Base-by-base conservation (phyloP, 2,888 invertebrate species). In the Sphinx pinastri region DNA sequence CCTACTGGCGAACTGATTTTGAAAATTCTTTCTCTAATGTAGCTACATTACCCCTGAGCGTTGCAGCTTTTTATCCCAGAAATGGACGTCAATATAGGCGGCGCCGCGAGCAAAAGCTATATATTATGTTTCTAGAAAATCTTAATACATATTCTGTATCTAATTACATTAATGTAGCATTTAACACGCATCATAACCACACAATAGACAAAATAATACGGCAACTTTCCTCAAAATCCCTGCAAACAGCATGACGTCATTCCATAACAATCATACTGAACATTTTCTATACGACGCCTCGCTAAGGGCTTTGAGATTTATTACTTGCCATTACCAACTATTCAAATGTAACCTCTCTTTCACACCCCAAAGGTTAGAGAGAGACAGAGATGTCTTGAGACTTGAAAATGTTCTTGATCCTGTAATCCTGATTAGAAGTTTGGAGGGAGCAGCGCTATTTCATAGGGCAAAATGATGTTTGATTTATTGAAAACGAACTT, bases 301-400 rank as follows among this genome's bases (percentile, higher is more conserved):
- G 25, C 60, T 77, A 77, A 84, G 83, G 86, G 84, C 77, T 79
- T 79, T 70, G 78, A 86, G 87, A 91, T 90, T 89, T 91, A 89
- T 90, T 81, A 79, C 88, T 38, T 52, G 54, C 67, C n/a, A 67
- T 67, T 67, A 67, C 54, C 67, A 52, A 54, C 68, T 68, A 31
- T 59, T 51, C 31, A 59, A 47, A 73, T 72, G 16, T 69, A 31
- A 19, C 59, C 57, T 75, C 76, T 70, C 74, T 75, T 69, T 75
- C 77, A 73, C 68, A 68, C 71, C 66, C 67, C 54, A 19, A 45
- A 47, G 1, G n/a, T 68, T 73, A 72, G 71, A 70, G 72, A 78
- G 72, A 75, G 78, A 79, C 72, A 76, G 71, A 72, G 72, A 75
- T 59, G 71, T 55, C 71, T 74, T 76, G 73, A 68, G 71, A 81